Conservation (phyloP, 1,140 invertebrate species). For the Zaprionus africanus region DNA sequence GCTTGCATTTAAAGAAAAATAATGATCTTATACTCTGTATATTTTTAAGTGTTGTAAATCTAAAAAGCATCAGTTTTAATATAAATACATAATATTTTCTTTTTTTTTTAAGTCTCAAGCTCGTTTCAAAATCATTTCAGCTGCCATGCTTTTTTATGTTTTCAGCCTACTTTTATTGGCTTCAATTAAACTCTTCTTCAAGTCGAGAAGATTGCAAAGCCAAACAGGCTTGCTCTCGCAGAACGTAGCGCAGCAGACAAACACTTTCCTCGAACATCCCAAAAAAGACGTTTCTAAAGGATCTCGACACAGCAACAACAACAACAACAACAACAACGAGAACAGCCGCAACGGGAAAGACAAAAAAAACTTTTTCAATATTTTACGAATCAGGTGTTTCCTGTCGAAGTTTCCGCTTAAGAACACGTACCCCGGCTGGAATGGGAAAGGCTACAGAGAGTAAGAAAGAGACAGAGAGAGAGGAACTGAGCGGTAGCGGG, state of each 20-base stretch:
- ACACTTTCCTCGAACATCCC: not conserved
- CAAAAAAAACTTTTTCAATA: slow-evolving; percentile 78
- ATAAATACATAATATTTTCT: too few species aligned
- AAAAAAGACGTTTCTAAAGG: not conserved
- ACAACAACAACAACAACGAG: not conserved
- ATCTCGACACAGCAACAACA: not conserved
- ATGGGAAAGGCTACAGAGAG: not conserved
- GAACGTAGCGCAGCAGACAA: not conserved
- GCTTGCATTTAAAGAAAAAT: too few species aligned
- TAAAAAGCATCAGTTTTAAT: too few species aligned
- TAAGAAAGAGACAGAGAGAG: slow-evolving; percentile 6
- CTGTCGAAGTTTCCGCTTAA: slow-evolving; percentile 82
- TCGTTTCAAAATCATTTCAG: not conserved
- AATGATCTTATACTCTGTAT: too few species aligned
- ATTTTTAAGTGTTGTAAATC: too few species aligned
- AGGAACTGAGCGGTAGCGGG: not conserved
- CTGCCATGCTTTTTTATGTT: not conserved
- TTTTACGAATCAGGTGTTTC: slow-evolving; percentile 83
- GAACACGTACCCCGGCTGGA: slow-evolving; percentile 63
- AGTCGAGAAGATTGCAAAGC: not conserved
- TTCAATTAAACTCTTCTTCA: not conserved
- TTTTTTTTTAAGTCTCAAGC: not conserved
- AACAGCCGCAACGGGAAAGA: slow-evolving; percentile 18
- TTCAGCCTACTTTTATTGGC: too few species aligned
- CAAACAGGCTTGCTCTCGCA: not conserved